Percentiles rank a stretch among this genome's conserved stretches.
phyloP scores from a whole-genome alignment of 2,888 invertebrate genomes.

The Crossocerus cetratus region DNA sequence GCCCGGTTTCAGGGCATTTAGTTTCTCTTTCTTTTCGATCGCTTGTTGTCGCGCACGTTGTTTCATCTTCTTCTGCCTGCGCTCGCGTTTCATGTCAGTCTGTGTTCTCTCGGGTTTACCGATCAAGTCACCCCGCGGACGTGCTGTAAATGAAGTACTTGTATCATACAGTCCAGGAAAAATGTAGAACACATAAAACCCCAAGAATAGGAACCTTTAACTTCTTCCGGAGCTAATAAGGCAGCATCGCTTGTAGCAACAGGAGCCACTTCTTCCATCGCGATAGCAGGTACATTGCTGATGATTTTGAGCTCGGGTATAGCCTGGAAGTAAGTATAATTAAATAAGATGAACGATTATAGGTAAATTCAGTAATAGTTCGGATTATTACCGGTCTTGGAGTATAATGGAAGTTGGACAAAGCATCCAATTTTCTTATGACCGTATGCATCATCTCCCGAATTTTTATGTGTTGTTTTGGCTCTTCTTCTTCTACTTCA shows the following conservation, averaged over 20 bases:
- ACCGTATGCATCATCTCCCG: slow-evolving; percentile 85
- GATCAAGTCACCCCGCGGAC: slow-evolving; percentile 78
- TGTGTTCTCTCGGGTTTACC: slow-evolving; percentile 89
- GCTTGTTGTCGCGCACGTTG: slow-evolving; percentile 81
- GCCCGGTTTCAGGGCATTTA: slow-evolving; percentile 75
- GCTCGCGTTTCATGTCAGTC: slow-evolving; percentile 93
- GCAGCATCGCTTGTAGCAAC: slow-evolving; percentile 90
- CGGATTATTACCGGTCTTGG: slow-evolving; percentile 83
- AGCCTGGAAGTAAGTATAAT: slow-evolving; percentile 77
- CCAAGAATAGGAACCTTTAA: slow-evolving; percentile 79
- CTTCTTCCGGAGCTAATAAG: slow-evolving; percentile 94
- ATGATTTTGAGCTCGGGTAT: slow-evolving; percentile 93
- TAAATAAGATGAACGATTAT: background rate
- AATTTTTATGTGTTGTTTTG: slow-evolving; percentile 88
- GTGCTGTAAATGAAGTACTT: slow-evolving; percentile 66
- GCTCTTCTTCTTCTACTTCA: slow-evolving; percentile 82
- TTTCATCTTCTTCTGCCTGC: slow-evolving; percentile 90
- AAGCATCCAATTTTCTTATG: slow-evolving; percentile 92
- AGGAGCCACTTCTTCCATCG: slow-evolving; percentile 97
- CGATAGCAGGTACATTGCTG: slow-evolving; percentile 92
- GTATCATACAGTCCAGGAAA: slow-evolving; percentile 17
- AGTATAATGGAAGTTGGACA: slow-evolving; percentile 96
- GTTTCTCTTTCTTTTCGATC: slow-evolving; percentile 75
- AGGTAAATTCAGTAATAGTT: background rate
- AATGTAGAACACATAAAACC: background rate